Percentiles rank a stretch among this genome's conserved stretches.
phyloP scores from a whole-genome alignment of 2,113 vertebrate species.

The Ctenodactylus gundi region DNA sequence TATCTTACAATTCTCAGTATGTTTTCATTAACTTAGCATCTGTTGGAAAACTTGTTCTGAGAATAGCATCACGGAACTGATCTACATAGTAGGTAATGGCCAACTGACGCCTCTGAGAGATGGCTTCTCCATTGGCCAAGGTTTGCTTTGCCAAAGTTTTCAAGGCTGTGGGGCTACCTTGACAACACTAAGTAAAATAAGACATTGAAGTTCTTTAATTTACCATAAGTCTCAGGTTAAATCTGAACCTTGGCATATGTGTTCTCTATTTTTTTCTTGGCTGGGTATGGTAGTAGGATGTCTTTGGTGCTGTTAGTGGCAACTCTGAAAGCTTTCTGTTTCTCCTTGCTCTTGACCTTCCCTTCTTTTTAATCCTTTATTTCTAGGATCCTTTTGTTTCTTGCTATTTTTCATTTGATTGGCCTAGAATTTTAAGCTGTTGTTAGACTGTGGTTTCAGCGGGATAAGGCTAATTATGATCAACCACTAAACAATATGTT shows the following conservation, averaged over 20 bases:
- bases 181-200: constrained; percentile 70
- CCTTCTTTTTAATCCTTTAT: not conserved
- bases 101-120: constrained; percentile 61
- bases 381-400: not conserved
- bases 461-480: not conserved
- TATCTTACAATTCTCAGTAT: constrained; percentile 51
- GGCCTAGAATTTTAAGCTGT: constrained; percentile 20
- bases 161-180: constrained; percentile 62
- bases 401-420: constrained; percentile 13
- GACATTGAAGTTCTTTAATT: constrained; percentile 68
- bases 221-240: constrained; percentile 54
- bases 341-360: not conserved
- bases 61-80: constrained; percentile 67
- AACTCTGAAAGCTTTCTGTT: not conserved
- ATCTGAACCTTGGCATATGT: not conserved
- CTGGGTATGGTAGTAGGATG: not conserved
- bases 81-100: constrained; percentile 54
- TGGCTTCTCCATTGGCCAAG: constrained; percentile 61
- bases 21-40: constrained; percentile 74
- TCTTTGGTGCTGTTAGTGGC: constrained; percentile 14
- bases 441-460: not conserved
- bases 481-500: not conserved
- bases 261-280: constrained; percentile 15
- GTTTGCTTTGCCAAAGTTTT: constrained; percentile 65
- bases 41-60: constrained; percentile 73